A percentile compares a stretch with the other conserved stretches of the same genome.
Conservation (phyloP, 2,113 vertebrate genomes). For the Madoqua kirkii region DNA sequence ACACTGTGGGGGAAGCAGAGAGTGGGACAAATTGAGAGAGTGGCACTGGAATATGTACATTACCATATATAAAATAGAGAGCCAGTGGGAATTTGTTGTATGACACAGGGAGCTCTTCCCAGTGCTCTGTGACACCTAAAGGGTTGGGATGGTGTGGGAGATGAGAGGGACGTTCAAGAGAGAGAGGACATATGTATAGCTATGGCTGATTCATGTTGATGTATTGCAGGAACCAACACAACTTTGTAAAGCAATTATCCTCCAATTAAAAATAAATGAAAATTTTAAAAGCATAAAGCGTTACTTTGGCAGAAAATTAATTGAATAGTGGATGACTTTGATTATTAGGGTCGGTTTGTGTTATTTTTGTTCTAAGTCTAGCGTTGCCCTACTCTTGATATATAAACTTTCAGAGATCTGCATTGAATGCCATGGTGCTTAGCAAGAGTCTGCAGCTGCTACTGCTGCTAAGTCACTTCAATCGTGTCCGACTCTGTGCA, state of each 20-base stretch:
- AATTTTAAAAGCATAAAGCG: background rate
- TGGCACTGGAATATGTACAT: background rate
- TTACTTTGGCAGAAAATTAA: background rate
- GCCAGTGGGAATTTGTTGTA: background rate
- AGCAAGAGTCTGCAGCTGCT: background rate
- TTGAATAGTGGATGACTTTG: background rate
- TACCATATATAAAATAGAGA: background rate
- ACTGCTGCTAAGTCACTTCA: too few relatives aligned
- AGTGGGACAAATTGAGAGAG: background rate
- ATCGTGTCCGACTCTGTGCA: too few relatives aligned
- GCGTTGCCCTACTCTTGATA: background rate
- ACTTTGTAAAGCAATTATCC: background rate
- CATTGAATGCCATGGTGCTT: background rate
- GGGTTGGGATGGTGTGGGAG: background rate
- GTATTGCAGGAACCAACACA: background rate
- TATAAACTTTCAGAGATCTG: background rate
- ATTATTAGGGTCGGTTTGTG: background rate
- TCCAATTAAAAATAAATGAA: background rate
- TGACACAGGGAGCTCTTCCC: background rate
- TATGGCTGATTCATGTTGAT: background rate
- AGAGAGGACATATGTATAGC: background rate
- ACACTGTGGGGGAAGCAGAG: background rate
- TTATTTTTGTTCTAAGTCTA: background rate
- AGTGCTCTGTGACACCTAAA: background rate
- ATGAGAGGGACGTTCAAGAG: background rate